A percentile compares a stretch with the other conserved stretches of the same genome.
These are phyloP conservation scores for Lacanobia oleracea DNA, from an alignment of 2,888 invertebrate species.

Conservation along the genomic window DNA sequence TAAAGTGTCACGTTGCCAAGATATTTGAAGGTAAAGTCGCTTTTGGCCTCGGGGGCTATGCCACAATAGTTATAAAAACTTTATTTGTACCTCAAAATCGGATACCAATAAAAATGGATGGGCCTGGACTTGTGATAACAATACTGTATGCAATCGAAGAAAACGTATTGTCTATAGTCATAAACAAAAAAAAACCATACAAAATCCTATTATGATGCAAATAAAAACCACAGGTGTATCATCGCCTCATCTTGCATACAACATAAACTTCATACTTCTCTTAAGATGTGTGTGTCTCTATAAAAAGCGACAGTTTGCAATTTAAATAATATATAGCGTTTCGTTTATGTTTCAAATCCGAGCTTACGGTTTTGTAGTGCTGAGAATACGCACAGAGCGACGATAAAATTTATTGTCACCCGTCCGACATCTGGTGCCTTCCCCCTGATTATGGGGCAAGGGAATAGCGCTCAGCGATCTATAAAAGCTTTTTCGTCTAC, in stretches of 20 bases:
- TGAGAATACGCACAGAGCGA: constrained; percentile 85
- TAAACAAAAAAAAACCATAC: constrained; percentile 18
- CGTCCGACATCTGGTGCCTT: constrained; percentile 88
- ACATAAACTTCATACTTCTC: constrained; percentile 60
- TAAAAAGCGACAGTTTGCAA: constrained; percentile 76
- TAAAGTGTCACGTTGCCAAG: too few relatives aligned
- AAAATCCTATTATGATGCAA: constrained; percentile 31
- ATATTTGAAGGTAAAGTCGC: too few relatives aligned
- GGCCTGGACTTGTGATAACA: neutral
- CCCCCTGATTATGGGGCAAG: constrained; percentile 71
- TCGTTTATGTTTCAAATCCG: constrained; percentile 85
- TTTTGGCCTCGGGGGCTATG: too few relatives aligned
- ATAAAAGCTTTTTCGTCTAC: neutral
- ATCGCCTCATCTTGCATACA: constrained; percentile 29
- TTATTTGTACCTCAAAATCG: neutral
- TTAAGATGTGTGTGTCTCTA: constrained; percentile 67
- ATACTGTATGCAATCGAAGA: neutral
- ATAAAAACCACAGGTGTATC: constrained; percentile 51
- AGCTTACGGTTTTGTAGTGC: constrained; percentile 85
- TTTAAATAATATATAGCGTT: constrained; percentile 83
- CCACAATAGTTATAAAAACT: too few relatives aligned
- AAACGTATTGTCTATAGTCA: neutral
- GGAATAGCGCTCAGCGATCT: constrained; percentile 41
- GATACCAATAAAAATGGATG: neutral
- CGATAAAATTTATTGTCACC: constrained; percentile 90